Conservation (phyloP, 2,113 vertebrate genomes). For the Tapirus terrestris region DNA sequence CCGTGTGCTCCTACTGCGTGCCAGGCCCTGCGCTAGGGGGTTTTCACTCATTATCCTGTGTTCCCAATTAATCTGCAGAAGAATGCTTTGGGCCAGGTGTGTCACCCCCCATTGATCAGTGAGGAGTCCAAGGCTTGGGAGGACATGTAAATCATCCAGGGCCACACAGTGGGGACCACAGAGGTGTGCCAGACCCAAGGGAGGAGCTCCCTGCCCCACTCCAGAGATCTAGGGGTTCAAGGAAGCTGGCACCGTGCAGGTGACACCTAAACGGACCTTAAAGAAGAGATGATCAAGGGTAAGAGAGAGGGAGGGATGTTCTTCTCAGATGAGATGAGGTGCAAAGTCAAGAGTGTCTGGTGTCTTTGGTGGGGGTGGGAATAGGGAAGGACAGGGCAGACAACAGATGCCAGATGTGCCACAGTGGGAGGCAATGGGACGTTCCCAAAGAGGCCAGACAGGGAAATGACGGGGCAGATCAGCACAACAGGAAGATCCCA, state of each 20-base stretch:
- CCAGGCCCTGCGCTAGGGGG: background rate
- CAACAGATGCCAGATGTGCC: accelerated
- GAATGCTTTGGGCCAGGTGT: accelerated
- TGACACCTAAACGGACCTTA: background rate
- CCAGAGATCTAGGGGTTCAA: no score
- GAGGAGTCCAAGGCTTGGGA: background rate
- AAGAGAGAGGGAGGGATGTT: background rate
- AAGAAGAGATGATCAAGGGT: background rate
- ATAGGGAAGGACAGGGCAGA: background rate
- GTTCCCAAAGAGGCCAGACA: background rate
- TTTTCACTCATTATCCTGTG: accelerated
- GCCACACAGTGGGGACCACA: accelerated
- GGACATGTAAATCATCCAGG: background rate
- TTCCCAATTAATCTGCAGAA: background rate
- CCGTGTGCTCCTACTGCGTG: accelerated
- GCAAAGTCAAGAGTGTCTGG: background rate
- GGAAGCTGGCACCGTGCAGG: accelerated
- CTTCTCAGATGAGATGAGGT: background rate
- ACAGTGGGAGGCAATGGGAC: background rate
- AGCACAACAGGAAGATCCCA: accelerated
- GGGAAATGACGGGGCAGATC: background rate
- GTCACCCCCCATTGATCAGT: background rate
- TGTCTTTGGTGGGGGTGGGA: background rate
- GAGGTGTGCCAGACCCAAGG: accelerated
- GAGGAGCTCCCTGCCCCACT: background rate